Conservation (phyloP, 2,888 invertebrate species). For the Lamellibrachia columna region DNA sequence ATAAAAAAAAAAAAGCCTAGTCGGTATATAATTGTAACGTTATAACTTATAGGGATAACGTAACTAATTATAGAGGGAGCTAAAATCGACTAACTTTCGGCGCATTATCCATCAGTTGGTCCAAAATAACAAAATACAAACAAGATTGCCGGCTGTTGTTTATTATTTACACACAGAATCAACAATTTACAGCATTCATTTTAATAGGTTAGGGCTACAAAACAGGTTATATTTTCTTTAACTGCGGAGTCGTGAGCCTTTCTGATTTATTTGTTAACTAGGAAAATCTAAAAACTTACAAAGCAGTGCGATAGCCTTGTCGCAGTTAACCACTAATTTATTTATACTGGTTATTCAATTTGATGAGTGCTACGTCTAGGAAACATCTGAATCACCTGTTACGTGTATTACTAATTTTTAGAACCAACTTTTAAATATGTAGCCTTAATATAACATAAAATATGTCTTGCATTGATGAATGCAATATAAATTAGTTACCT, state of each 20-base stretch:
- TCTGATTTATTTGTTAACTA: not conserved
- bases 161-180: not conserved
- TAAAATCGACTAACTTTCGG: not conserved
- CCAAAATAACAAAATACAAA: not conserved
- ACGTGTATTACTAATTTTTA: not conserved
- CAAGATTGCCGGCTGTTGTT: not conserved
- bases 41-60: not conserved
- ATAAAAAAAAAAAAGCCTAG: not conserved
- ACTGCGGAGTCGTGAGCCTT: not conserved
- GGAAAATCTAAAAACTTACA: not conserved
- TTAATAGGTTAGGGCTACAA: not conserved
- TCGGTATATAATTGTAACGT: not conserved
- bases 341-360: not conserved
- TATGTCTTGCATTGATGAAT: too few species aligned
- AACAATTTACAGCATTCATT: not conserved
- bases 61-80: too few species aligned
- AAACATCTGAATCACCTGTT: not conserved
- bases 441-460: too few species aligned
- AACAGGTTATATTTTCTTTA: not conserved
- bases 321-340: not conserved
- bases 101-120: not conserved
- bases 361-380: not conserved
- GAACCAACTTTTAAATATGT: not conserved
- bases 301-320: not conserved
- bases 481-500: too few species aligned